Percentiles rank a stretch among this genome's conserved stretches.
These are phyloP conservation scores for Oasisia sp. DNA, from an alignment of 2,888 invertebrate genomes.

Conservation along the genomic window DNA sequence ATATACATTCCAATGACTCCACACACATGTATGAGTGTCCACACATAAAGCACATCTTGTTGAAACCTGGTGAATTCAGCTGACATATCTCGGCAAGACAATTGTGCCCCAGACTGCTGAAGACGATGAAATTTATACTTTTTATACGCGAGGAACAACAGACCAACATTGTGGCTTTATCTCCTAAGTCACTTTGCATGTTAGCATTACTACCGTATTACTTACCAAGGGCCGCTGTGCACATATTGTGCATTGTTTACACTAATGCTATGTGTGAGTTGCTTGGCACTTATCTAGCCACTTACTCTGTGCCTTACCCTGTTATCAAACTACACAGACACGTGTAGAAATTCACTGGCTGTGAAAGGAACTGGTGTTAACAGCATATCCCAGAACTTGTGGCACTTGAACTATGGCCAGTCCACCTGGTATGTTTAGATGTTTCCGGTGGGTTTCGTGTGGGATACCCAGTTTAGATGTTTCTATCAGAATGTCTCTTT, in stretches of 20 bases:
- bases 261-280: neutral
- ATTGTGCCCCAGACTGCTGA: neutral
- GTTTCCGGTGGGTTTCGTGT: neutral
- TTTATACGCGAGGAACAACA: neutral
- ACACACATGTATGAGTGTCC: no score
- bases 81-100: neutral
- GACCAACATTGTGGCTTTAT: neutral
- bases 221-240: neutral
- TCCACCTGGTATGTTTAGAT: neutral
- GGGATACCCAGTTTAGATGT: neutral
- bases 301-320: neutral
- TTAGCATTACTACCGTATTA: neutral
- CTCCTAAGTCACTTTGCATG: neutral
- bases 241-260: neutral
- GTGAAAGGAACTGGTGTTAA: neutral
- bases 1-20: no score
- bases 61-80: neutral
- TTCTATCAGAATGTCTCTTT: no score
- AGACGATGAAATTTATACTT: neutral
- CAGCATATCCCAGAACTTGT: neutral
- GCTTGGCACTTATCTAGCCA: neutral
- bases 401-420: neutral
- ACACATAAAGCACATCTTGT: neutral
- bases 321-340: neutral
- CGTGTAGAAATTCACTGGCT: neutral